These are phyloP conservation scores for Microchirus variegatus DNA, from an alignment of 2,797 vertebrate genomes.

Conservation along the genomic window DNA sequence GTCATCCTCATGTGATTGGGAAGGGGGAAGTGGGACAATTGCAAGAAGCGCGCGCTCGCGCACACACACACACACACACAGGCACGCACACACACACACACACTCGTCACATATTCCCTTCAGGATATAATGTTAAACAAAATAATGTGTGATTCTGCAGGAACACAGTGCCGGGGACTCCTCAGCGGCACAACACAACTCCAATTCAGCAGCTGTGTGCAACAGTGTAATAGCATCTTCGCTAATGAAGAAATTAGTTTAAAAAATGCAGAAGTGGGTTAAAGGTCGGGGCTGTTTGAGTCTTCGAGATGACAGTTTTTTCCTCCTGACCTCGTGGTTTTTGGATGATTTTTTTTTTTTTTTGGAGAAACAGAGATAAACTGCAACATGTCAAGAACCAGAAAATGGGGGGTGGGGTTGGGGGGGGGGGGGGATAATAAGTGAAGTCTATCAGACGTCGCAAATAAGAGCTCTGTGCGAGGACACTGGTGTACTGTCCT, in stretches of 20 bases:
- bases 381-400: constrained; percentile 36
- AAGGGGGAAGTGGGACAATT: constrained; percentile 66
- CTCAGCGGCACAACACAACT: constrained; percentile 29
- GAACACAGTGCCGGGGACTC: background rate
- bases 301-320: constrained; percentile 26
- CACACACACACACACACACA: too few relatives aligned
- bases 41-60: constrained; percentile 22
- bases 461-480: constrained; percentile 54
- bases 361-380: constrained; percentile 18
- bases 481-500: constrained; percentile 65
- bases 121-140: constrained; percentile 21
- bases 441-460: constrained; percentile 31
- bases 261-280: constrained; percentile 68
- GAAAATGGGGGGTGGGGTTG: too few relatives aligned
- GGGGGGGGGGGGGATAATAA: constrained; percentile 1
- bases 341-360: background rate
- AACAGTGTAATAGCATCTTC: constrained; percentile 73
- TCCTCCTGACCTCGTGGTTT: constrained; percentile 10
- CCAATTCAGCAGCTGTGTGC: constrained; percentile 44
- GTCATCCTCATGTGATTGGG: constrained; percentile 71
- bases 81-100: too few relatives aligned
- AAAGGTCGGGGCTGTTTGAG: constrained; percentile 41
- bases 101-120: constrained; percentile 33
- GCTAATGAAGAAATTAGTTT: constrained; percentile 73
- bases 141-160: constrained; percentile 16